A percentile compares a stretch with the other conserved stretches of the same genome.
Evolutionary conservation across 30 jellyfish, hydroid and myxozoan genomes (phyloP).

Genomic region (Rhopilema esculentum): DNA sequence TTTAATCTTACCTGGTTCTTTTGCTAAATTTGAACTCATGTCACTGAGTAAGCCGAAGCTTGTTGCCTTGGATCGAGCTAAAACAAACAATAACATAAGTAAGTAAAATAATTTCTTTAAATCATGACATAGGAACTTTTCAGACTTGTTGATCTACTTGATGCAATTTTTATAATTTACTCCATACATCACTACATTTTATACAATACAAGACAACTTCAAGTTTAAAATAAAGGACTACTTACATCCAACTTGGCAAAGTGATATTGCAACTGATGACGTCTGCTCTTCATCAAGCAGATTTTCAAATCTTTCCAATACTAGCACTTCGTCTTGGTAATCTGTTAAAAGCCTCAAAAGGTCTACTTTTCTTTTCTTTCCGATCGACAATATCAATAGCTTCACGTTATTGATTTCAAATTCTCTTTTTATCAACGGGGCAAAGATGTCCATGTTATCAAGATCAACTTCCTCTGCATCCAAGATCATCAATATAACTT

Average conservation of each 20-base stretch:
- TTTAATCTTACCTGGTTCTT: background rate
- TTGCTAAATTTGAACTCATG: background rate
- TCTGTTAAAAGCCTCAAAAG: conserved; percentile 6
- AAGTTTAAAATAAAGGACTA: background rate
- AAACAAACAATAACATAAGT: background rate
- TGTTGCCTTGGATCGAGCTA: background rate
- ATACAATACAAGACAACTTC: background rate
- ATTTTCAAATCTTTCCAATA: conserved; percentile 4
- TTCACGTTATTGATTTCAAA: conserved; percentile 23
- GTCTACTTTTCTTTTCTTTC: background rate
- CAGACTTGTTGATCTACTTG: too few species aligned
- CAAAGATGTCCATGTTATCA: conserved; percentile 7
- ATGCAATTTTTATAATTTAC: too few species aligned
- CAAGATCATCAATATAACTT: conserved; percentile 5
- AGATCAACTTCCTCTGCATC: conserved; percentile 29
- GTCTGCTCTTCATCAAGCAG: background rate
- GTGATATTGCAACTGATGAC: conserved; percentile 27
- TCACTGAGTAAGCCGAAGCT: background rate
- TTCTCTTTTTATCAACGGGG: conserved; percentile 13
- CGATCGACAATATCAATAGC: conserved; percentile 28
- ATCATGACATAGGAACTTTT: background rate
- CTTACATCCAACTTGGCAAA: conserved; percentile 40
- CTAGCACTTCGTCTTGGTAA: conserved; percentile 42
- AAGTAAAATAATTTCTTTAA: background rate
- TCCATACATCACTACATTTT: too few species aligned